phyloP scores from a whole-genome alignment of 2,113 vertebrate genomes.

The Triplophysa rosa region DNA sequence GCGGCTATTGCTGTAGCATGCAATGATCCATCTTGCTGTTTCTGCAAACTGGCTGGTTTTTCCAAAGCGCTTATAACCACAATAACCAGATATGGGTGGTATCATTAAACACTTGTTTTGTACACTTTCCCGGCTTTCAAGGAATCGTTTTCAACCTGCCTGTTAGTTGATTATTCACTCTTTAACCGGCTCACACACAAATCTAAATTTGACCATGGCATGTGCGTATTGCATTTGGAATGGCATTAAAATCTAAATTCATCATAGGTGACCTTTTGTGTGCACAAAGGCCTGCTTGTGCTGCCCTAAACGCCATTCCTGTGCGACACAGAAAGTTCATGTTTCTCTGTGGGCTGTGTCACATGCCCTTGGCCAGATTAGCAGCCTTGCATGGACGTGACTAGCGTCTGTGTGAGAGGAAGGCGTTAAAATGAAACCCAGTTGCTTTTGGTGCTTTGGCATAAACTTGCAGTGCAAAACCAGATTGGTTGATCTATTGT shows the following conservation, averaged over 20 bases:
- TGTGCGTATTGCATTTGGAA: slow-evolving; percentile 16
- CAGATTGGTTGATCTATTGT: too few species aligned
- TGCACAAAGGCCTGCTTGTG: slow-evolving; percentile 52
- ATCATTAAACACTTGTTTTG: not conserved
- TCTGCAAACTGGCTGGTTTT: not conserved
- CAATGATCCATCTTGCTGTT: not conserved
- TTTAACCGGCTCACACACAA: not conserved
- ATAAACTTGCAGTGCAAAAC: not conserved
- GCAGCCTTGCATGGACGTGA: slow-evolving; percentile 65
- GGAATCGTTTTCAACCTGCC: not conserved
- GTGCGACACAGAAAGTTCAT: slow-evolving; percentile 64
- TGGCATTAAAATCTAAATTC: slow-evolving; percentile 60
- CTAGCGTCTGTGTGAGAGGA: slow-evolving; percentile 44
- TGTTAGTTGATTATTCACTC: not conserved
- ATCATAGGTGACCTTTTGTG: slow-evolving; percentile 54
- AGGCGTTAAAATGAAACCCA: slow-evolving; percentile 20
- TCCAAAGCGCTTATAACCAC: not conserved
- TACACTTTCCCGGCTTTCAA: not conserved
- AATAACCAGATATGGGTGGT: not conserved
- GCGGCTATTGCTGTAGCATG: not conserved
- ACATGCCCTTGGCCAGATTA: slow-evolving; percentile 64
- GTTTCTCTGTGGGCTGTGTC: slow-evolving; percentile 59
- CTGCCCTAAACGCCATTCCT: slow-evolving; percentile 56
- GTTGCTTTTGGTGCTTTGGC: not conserved
- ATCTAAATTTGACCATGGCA: not conserved